Evolutionary conservation across 2,888 invertebrate genomes (phyloP).

Genomic region (Ellobium chinense): DNA sequence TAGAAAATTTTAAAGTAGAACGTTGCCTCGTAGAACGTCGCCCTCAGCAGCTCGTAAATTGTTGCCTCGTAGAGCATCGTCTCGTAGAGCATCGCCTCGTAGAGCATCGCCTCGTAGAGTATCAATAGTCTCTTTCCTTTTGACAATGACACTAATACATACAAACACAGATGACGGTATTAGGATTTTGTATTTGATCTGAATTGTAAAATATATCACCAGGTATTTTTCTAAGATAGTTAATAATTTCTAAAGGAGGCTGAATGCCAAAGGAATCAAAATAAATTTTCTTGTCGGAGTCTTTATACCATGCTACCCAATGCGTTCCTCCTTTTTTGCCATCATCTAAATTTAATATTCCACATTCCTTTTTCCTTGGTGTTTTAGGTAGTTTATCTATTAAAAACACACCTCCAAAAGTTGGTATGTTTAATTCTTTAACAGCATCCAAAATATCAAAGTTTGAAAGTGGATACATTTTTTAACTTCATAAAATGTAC

Average conservation of each 20-base stretch:
- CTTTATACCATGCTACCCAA: conserved; percentile 22
- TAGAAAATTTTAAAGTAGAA: no score
- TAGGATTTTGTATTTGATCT: background rate
- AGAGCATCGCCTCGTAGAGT: no score
- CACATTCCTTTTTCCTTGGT: conserved; percentile 12
- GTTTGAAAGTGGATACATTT: conserved; percentile 2
- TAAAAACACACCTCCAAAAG: background rate
- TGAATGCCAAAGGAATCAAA: conserved; percentile 13
- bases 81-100: no score
- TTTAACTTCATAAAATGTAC: conserved; percentile 19
- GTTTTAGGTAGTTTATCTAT: conserved; percentile 2
- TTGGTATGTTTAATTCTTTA: conserved; percentile 3
- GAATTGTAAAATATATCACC: background rate
- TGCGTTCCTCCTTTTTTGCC: conserved; percentile 16
- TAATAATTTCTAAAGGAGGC: conserved; percentile 1
- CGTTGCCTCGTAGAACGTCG: no score
- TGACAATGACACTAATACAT: no score
- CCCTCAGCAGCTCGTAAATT: no score
- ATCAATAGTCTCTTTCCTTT: no score
- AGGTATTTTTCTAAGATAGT: conserved; percentile 8
- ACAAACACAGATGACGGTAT: conserved; percentile 3
- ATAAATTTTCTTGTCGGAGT: background rate
- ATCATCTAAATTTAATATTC: conserved; percentile 13
- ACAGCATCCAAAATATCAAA: conserved; percentile 1
- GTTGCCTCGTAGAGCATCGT: no score